phyloP scores from a whole-genome alignment of 1,140 invertebrate genomes.

The Aphelenchoides besseyi region DNA sequence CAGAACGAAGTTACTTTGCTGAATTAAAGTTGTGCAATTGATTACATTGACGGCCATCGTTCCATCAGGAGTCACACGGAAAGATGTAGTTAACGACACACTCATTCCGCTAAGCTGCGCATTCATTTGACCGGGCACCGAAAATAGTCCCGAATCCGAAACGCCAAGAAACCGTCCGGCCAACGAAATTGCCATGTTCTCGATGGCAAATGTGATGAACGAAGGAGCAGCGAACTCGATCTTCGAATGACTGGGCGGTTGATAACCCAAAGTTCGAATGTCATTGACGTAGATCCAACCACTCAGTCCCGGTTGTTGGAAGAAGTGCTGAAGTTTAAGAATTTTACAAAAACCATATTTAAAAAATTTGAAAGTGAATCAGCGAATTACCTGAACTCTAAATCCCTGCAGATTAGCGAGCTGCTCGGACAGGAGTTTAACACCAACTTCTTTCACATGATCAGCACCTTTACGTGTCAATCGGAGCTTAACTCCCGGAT shows the following conservation, averaged over 20 bases:
- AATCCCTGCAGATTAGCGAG: slow-evolving; percentile 48
- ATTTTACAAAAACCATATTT: slow-evolving; percentile 22
- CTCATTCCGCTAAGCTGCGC: slow-evolving; percentile 49
- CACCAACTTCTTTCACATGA: slow-evolving; percentile 58
- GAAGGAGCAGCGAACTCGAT: slow-evolving; percentile 53
- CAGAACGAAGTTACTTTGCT: slow-evolving; percentile 54
- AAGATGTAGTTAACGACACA: slow-evolving; percentile 47
- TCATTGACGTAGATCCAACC: slow-evolving; percentile 53
- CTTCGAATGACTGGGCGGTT: slow-evolving; percentile 48
- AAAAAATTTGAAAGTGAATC: neutral
- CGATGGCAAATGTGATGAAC: slow-evolving; percentile 49
- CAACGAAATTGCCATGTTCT: slow-evolving; percentile 60
- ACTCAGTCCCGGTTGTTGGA: slow-evolving; percentile 51
- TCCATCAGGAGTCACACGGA: slow-evolving; percentile 47
- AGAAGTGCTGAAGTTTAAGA: slow-evolving; percentile 49
- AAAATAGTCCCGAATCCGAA: slow-evolving; percentile 46
- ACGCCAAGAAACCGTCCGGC: slow-evolving; percentile 51
- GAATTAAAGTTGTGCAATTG: slow-evolving; percentile 55
- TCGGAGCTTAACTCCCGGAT: slow-evolving; percentile 59
- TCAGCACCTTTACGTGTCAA: slow-evolving; percentile 59
- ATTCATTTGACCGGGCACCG: slow-evolving; percentile 49
- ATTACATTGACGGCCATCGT: slow-evolving; percentile 52
- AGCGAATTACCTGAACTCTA: slow-evolving; percentile 19
- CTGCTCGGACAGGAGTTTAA: slow-evolving; percentile 60
- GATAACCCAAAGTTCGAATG: slow-evolving; percentile 51